Evolutionary conservation across 2,888 invertebrate species (phyloP), one percentile per base, ranked within the genome.

Genomic region (Ennomos fuscantarius): DNA sequence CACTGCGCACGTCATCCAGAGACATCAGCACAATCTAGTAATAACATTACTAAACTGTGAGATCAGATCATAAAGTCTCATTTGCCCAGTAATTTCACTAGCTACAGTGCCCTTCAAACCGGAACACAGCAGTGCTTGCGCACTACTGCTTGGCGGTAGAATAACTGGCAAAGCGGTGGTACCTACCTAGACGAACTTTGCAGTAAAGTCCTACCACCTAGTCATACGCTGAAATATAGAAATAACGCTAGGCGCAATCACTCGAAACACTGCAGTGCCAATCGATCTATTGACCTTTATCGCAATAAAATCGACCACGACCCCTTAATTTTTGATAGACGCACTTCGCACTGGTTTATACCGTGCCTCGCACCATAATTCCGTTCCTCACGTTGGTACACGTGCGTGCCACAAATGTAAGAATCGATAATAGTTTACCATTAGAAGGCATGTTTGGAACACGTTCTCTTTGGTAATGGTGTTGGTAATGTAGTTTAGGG

Each of bases 381-480:
- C 68, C 65, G 66, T 60, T 57, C 57, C 64, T 65, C 66, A 56
- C 61, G 68, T 72, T 2, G 15, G 15, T 15, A 69, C 65, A 68
- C 68, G 74, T 79, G 73, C 76, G 77, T 76, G 78, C 70, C 55
- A 65, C 67, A 69, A 74, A 74, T 72, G 65, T 73, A 69, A 68
- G 65, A 74, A 74, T 69, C 77, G 69, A 77, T 77, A 74, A 73
- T 72, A 65, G 68, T 60, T 50, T 50, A 72, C 69, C 66, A 69
- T 68, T 69, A 59, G 63, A 65, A 62, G 46, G 62, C 69, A 62
- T 49, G 57, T 59, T 54, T 35, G 53, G 45, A 59, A 59, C 58
- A 59, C 58, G 58, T 45, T 59, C 45, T 45, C 49, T 46, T 58
- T 41, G 15, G 45, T 59, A 54, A 59, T 61, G 56, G 60, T 57